Conservation (phyloP, 2,888 invertebrate species). For the Blastobasis lacticolella region DNA sequence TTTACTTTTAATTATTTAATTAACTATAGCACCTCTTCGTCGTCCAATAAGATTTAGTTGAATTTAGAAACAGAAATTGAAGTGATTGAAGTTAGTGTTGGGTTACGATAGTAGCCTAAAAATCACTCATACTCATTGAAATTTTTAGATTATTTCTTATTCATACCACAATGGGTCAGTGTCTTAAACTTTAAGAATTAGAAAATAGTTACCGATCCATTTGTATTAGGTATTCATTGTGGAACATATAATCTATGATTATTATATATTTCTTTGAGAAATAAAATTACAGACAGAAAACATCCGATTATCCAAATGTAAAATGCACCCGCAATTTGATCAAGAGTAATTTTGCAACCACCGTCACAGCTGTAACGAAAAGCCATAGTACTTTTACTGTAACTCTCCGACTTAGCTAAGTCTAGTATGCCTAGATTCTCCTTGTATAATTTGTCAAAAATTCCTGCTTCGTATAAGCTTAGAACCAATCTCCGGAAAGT, state of each 20-base stretch:
- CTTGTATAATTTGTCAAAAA: constrained; percentile 35
- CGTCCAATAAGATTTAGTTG: too few relatives aligned
- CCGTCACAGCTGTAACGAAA: constrained; percentile 45
- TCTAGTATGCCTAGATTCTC: constrained; percentile 42
- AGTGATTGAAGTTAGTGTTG: too few relatives aligned
- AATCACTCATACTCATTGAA: too few relatives aligned
- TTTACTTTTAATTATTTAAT: too few relatives aligned
- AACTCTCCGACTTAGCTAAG: constrained; percentile 32
- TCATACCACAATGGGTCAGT: too few relatives aligned
- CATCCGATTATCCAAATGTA: constrained; percentile 45
- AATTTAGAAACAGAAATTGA: too few relatives aligned
- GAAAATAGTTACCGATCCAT: too few relatives aligned
- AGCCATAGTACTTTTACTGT: constrained; percentile 31
- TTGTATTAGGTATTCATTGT: too few relatives aligned
- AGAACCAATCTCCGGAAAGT: constrained; percentile 27
- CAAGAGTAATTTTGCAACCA: constrained; percentile 45
- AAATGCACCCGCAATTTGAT: constrained; percentile 38
- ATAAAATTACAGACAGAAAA: constrained; percentile 28
- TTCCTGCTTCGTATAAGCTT: constrained; percentile 50
- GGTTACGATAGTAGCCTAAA: too few relatives aligned
- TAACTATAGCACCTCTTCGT: too few relatives aligned
- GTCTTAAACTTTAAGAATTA: too few relatives aligned
- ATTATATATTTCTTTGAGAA: constrained; percentile 31
- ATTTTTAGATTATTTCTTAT: too few relatives aligned
- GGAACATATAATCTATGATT: background rate